Percentiles rank a stretch among this genome's conserved stretches.
These are phyloP conservation scores for Phytoseiulus persimilis DNA, from an alignment of 2,888 invertebrate species.

Conservation along the genomic window DNA sequence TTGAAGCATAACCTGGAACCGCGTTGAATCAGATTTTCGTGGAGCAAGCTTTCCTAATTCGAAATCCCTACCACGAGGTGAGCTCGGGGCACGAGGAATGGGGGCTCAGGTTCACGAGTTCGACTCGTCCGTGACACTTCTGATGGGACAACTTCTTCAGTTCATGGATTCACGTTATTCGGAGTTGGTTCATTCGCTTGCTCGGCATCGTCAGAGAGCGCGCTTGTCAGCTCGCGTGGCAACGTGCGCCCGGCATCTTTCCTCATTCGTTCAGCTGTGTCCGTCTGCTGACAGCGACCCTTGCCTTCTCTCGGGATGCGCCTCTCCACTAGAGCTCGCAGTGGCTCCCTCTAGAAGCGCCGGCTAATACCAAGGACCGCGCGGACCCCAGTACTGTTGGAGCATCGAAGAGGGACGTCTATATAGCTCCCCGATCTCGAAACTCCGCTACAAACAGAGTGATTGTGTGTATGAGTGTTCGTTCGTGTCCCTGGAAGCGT, in stretches of 20 bases:
- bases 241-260: neutral
- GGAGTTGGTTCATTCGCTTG: too few species aligned
- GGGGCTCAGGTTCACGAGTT: too few species aligned
- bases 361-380: neutral
- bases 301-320: neutral
- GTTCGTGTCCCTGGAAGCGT: neutral
- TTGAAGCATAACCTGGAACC: too few species aligned
- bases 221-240: too few species aligned
- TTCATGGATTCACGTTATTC: too few species aligned
- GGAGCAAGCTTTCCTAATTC: too few species aligned
- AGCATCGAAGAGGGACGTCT: neutral
- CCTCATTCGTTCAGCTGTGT: neutral
- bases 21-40: too few species aligned
- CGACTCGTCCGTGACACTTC: too few species aligned
- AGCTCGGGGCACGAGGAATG: too few species aligned
- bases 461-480: neutral
- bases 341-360: neutral
- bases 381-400: neutral
- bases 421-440: neutral
- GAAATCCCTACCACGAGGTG: too few species aligned
- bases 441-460: neutral
- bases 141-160: too few species aligned
- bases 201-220: too few species aligned
- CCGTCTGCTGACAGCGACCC: neutral
- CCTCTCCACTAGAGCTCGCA: neutral